These are phyloP conservation scores for Nezara viridula DNA, from an alignment of 2,888 invertebrate species.

Conservation along the genomic window DNA sequence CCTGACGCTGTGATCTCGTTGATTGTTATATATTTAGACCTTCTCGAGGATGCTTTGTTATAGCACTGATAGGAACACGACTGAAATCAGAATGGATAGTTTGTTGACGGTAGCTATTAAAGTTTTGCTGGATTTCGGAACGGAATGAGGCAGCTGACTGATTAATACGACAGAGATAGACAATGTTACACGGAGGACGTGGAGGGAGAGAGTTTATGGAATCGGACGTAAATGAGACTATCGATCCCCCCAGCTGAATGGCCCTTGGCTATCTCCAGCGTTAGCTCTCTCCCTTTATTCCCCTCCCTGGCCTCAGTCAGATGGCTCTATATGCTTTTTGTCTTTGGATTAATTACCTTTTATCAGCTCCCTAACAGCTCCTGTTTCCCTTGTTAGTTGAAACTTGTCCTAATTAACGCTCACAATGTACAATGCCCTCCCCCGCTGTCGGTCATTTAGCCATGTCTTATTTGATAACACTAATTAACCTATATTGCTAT, in stretches of 20 bases:
- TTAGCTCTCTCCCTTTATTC: neutral
- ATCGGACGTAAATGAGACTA: conserved; percentile 30
- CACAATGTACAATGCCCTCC: neutral
- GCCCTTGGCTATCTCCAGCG: neutral
- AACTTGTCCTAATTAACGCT: neutral
- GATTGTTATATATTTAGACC: too few species aligned
- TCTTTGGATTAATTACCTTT: conserved; percentile 2
- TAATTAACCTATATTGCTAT: neutral
- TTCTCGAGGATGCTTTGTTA: too few species aligned
- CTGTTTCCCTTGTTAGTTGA: neutral
- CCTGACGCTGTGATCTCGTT: too few species aligned
- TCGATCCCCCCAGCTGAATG: neutral
- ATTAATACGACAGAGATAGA: too few species aligned
- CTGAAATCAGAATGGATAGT: too few species aligned
- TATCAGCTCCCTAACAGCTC: neutral
- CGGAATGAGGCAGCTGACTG: neutral
- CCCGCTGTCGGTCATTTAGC: neutral
- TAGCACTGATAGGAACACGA: too few species aligned
- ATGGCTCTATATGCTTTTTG: neutral
- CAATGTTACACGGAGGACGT: neutral
- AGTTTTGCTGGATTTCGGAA: too few species aligned
- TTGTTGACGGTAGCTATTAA: too few species aligned
- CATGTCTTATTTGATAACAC: neutral
- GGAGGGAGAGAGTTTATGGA: neutral
- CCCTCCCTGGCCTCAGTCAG: neutral